Base-by-base conservation (phyloP, 2,113 vertebrate genomes). In the Pollachius pollachius region DNA sequence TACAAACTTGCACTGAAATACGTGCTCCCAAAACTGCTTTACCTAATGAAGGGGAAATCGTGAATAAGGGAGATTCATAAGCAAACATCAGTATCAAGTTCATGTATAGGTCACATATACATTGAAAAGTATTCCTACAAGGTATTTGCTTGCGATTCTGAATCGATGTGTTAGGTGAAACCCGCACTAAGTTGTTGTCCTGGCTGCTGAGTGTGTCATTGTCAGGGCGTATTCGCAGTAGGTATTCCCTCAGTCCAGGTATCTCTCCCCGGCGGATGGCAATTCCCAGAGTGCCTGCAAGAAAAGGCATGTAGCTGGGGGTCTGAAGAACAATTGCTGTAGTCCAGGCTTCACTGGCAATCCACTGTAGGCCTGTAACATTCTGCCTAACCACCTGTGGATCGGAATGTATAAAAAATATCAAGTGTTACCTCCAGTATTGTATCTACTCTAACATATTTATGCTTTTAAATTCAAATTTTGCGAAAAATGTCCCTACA, bases 321-420 rank as follows among this genome's bases (percentile, higher is more conserved):
- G 77, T 85, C 15, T 82, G 86, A 3, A 90, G 84, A 30, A 75
- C 64, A n/a, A 75, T 54, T 0, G 82, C 76, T 52, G 83, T 77
- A 62, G 89, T 73, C 91, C 90, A 92, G 8, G 87, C 87, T 76
- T 92, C 91, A 73, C 88, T 91, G 23, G 88, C 88, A n/a, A 92
- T 85, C 91, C 91, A 92, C 65, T 91, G 89, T 15, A 80, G 81
- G 11, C 82, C 85, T 18, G 77, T 86, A 1, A 90, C 75, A 71
- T 89, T 89, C 56, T 85, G 86, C 54, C 13, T 67, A 1, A 82
- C 66, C 16, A 90, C 71, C 81, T 88, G 52, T 27, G 0, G 0
- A 64, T 23, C 57, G 48, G 0, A 58, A 52, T 19, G 27, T 17
- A 72, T 13, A 27, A 34, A 34, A 62, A 15, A 25, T 21, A 25